Evolutionary conservation across 2,113 vertebrate genomes (phyloP).

Genomic region (Litocranius walleri): DNA sequence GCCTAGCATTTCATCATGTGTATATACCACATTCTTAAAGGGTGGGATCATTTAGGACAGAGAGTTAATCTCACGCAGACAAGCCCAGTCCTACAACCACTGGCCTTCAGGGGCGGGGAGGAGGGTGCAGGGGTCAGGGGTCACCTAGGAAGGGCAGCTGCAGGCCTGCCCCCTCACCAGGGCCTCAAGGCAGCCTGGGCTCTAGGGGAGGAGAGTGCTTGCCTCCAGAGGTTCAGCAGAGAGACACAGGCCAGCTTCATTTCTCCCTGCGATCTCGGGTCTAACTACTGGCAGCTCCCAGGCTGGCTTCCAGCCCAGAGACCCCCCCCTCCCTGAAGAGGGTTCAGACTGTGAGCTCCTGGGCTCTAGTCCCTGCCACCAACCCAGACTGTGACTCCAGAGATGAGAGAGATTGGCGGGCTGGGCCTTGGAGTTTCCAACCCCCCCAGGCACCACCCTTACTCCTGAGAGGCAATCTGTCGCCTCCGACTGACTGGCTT

Average conservation of each 20-base stretch:
- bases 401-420: fast-evolving
- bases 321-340: fast-evolving
- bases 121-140: fast-evolving
- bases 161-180: fast-evolving
- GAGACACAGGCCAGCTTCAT: not conserved
- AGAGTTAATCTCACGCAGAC: not conserved
- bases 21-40: not conserved
- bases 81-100: not conserved
- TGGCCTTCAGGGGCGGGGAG: not conserved
- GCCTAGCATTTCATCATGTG: not conserved
- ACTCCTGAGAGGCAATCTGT: fast-evolving
- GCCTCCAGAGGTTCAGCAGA: not conserved
- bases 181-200: not conserved
- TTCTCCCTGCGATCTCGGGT: fast-evolving
- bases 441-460: fast-evolving
- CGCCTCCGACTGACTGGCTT: too few relatives aligned
- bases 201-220: not conserved
- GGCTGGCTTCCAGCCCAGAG: not conserved
- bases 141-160: not conserved
- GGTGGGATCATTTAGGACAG: not conserved
- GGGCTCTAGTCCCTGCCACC: not conserved
- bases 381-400: not conserved
- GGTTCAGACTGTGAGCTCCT: not conserved
- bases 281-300: not conserved
- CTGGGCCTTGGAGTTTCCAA: fast-evolving